phyloP scores from a whole-genome alignment of 2,113 vertebrate genomes.

The Dinomys branickii region DNA sequence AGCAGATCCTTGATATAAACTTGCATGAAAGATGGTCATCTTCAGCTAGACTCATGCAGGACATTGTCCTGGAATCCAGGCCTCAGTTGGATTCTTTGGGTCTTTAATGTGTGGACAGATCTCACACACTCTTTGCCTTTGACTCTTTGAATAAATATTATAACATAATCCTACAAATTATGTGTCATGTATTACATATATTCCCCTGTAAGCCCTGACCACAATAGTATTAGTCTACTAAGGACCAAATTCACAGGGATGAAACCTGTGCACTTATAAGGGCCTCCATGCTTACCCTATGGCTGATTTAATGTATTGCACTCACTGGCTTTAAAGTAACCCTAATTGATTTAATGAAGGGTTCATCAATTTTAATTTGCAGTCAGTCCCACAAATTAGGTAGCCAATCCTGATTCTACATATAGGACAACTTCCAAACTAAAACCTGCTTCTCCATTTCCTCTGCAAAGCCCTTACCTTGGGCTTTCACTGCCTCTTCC shows the following conservation, averaged over 20 bases:
- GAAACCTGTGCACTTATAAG: not conserved
- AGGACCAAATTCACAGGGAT: not conserved
- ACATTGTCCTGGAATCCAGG: too few relatives aligned
- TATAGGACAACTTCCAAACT: not conserved
- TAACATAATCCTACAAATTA: too few relatives aligned
- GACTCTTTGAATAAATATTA: too few relatives aligned
- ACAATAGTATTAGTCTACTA: not conserved
- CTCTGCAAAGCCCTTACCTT: not conserved
- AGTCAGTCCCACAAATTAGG: not conserved
- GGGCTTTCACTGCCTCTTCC: not conserved
- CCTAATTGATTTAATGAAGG: not conserved
- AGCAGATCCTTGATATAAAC: too few relatives aligned
- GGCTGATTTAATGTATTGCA: not conserved
- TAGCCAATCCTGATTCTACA: not conserved
- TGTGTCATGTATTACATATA: too few relatives aligned
- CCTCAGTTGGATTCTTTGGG: too few relatives aligned
- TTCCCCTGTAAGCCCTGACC: too few relatives aligned
- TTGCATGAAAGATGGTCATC: too few relatives aligned
- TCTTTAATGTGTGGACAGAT: too few relatives aligned
- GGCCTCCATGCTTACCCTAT: not conserved
- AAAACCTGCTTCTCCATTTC: not conserved
- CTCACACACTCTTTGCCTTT: too few relatives aligned
- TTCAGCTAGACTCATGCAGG: too few relatives aligned
- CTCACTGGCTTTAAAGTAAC: not conserved
- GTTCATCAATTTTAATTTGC: not conserved